These are phyloP conservation scores for Apotomis betuletana DNA, from an alignment of 2,888 invertebrate genomes.

Conservation along the genomic window DNA sequence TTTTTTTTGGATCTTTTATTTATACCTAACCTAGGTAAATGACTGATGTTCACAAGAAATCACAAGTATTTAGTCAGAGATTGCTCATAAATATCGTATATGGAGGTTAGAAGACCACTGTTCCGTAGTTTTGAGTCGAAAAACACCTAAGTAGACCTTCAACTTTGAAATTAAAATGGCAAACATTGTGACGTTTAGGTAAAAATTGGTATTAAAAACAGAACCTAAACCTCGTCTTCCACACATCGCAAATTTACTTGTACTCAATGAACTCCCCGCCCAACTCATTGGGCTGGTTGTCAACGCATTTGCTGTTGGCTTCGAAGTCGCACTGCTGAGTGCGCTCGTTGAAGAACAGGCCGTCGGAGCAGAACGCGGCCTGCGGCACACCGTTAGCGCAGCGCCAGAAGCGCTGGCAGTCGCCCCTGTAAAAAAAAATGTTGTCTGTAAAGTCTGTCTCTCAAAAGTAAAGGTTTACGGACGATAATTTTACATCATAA, in stretches of 20 bases:
- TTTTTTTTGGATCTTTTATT: conserved; percentile 5
- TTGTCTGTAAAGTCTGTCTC: too few species aligned
- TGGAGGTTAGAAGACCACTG: background rate
- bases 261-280: conserved; percentile 69
- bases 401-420: conserved; percentile 76
- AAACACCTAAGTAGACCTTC: too few species aligned
- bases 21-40: background rate
- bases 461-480: too few species aligned
- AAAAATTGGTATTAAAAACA: too few species aligned
- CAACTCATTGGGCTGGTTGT: conserved; percentile 61
- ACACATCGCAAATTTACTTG: conserved; percentile 48
- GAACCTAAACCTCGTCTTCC: too few species aligned
- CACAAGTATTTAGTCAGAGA: conserved; percentile 51
- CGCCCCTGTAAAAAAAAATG: conserved; percentile 56
- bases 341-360: conserved; percentile 70
- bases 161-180: too few species aligned
- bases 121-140: background rate
- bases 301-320: conserved; percentile 65
- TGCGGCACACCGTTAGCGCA: conserved; percentile 63
- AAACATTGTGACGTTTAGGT: background rate
- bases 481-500: too few species aligned
- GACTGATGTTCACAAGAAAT: conserved; percentile 39
- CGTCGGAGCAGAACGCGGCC: conserved; percentile 66
- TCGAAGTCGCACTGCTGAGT: conserved; percentile 75
- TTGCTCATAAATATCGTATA: conserved; percentile 48